A percentile compares a stretch with the other conserved stretches of the same genome.
Evolutionary conservation across 2,888 invertebrate genomes (phyloP).

Genomic region (Amphipoea oculea): DNA sequence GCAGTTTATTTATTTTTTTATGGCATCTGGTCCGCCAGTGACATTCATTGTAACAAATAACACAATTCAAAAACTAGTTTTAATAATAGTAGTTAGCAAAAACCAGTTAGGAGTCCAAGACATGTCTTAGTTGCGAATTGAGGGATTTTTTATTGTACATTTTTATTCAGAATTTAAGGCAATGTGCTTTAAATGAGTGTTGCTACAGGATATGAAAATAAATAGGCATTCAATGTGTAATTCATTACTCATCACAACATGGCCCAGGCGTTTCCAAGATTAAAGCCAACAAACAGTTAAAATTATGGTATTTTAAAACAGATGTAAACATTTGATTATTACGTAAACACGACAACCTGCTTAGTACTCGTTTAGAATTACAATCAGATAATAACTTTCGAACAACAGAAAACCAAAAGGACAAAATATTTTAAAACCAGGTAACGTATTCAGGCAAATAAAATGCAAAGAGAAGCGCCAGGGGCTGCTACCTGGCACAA

Average conservation of each 20-base stretch:
- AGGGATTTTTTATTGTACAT: neutral
- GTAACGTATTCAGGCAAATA: neutral
- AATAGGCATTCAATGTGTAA: constrained; percentile 12
- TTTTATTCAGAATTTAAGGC: constrained; percentile 1
- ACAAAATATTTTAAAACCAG: neutral
- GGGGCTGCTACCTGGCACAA: no score
- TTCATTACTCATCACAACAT: constrained; percentile 12
- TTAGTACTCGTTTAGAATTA: constrained; percentile 6
- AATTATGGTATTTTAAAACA: constrained; percentile 31
- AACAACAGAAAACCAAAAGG: neutral
- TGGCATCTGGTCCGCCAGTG: neutral
- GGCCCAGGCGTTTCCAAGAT: constrained; percentile 38
- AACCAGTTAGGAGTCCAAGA: neutral
- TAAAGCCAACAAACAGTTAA: constrained; percentile 28
- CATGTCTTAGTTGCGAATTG: neutral
- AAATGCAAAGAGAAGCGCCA: neutral
- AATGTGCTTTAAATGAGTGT: neutral
- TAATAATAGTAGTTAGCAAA: neutral
- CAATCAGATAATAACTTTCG: constrained; percentile 5
- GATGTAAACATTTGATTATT: constrained; percentile 7
- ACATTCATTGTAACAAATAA: constrained; percentile 1
- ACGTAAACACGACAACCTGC: neutral
- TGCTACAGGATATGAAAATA: neutral
- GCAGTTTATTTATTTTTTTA: neutral
- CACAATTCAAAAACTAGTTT: neutral